Base-by-base conservation (phyloP, 2,797 vertebrate species). In the Gouania willdenowi region DNA sequence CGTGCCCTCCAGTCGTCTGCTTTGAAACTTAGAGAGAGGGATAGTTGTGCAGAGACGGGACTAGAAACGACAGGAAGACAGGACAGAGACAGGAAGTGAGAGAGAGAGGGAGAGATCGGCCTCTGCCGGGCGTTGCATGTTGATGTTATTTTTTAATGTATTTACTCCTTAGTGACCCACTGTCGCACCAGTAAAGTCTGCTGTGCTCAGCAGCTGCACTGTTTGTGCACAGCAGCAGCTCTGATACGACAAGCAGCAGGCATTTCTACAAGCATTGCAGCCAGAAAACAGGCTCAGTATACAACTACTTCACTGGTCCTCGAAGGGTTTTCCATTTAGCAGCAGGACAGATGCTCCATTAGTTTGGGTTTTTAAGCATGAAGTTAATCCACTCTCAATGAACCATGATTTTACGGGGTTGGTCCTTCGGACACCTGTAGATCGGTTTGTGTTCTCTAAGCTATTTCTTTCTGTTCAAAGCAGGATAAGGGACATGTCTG, bases 111-210 rank as follows among this genome's bases (percentile, higher is more conserved):
- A n/a, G 41, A 32, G 31, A 29, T 51, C 11, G 26, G 46, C 26
- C 23, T 63, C 43, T 18, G 26, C 7, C 5, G 27, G 14, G 24
- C 8, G 22, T 19, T 26, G 26, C 41, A 10, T 54, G 49, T 48
- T 20, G 10, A 8, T 37, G 36, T 36, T 24, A 6, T 53, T 14
- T 27, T 25, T 45, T 58, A 67, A 66, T 52, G 47, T 52, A 46
- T 70, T 70, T 58, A 71, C 71, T 77, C 51, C 66, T 68, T 65
- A 53, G 67, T 77, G 81, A 77, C 78, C 74, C 66, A 42, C 72
- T 43, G n/a, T 66, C 74, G 57, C 66, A 60, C 59, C 66, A 60
- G 47, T 60, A 40, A 51, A 71, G 79, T 77, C 65, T 71, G 70
- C 66, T 57, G 64, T 13, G 56, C 78, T 81, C 79, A 72, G 81